Percentiles rank a stretch among this genome's conserved stretches.
These are phyloP conservation scores for Fistularia commersonii DNA, from an alignment of 2,797 vertebrate species.

Conservation along the genomic window DNA sequence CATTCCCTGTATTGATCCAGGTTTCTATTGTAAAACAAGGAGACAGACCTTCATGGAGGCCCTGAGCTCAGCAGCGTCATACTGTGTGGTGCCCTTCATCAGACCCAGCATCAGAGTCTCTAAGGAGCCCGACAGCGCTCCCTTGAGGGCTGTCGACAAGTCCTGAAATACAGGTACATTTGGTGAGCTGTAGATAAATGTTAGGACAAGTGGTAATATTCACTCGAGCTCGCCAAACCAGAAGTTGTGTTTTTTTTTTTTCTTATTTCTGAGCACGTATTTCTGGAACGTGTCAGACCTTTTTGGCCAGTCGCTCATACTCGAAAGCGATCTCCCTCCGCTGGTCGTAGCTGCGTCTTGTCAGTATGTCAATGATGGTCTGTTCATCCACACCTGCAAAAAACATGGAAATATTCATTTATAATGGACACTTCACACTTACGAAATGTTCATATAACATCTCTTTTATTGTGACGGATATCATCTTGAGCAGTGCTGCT, in stretches of 20 bases:
- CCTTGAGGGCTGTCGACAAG: constrained; percentile 82
- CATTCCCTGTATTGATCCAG: no score
- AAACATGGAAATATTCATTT: neutral
- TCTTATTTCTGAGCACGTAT: no score
- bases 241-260: no score
- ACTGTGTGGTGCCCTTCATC: constrained; percentile 89
- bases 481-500: no score
- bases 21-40: neutral
- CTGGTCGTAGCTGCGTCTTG: constrained; percentile 86
- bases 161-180: constrained; percentile 52
- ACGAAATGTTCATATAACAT: no score
- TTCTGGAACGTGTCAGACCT: constrained; percentile 69
- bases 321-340: constrained; percentile 89
- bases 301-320: constrained; percentile 87
- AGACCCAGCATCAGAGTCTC: constrained; percentile 88
- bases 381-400: constrained; percentile 89
- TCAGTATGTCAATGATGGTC: constrained; percentile 90
- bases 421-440: no score
- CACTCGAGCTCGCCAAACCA: no score
- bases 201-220: no score
- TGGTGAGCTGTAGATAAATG: no score
- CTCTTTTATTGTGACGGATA: no score
- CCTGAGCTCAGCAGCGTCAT: constrained; percentile 87
- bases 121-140: constrained; percentile 88
- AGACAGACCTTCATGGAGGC: constrained; percentile 86